A percentile compares a stretch with the other conserved stretches of the same genome.
Evolutionary conservation across 2,888 invertebrate species (phyloP).

Genomic region (Leptinotarsa tumamoca): DNA sequence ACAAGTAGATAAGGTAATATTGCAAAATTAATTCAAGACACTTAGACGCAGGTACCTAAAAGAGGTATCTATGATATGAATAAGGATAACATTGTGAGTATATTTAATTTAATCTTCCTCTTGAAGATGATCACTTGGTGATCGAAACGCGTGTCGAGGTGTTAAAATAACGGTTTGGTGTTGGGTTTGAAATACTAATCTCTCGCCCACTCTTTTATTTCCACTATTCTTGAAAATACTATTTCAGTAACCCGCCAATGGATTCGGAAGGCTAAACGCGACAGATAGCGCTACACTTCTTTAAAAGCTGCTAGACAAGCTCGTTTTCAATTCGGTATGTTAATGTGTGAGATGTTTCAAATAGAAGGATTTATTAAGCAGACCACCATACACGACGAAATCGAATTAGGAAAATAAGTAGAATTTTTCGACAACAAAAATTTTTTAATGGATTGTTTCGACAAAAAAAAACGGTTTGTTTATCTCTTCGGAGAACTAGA

Average conservation of each 20-base stretch:
- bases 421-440: constrained; percentile 40
- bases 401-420: constrained; percentile 44
- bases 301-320: constrained; percentile 43
- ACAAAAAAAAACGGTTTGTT: constrained; percentile 25
- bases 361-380: constrained; percentile 41
- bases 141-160: too few species aligned
- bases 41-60: too few species aligned
- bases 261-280: constrained; percentile 27
- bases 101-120: too few species aligned
- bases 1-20: too few species aligned
- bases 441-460: constrained; percentile 41
- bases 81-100: too few species aligned
- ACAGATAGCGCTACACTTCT: constrained; percentile 39
- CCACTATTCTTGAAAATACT: too few species aligned
- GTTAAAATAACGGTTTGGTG: too few species aligned
- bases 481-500: constrained; percentile 18
- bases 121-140: too few species aligned
- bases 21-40: too few species aligned
- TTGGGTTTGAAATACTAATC: too few species aligned
- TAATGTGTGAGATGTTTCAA: constrained; percentile 44
- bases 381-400: constrained; percentile 43
- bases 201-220: too few species aligned
- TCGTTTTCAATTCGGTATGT: constrained; percentile 39
- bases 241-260: not conserved
- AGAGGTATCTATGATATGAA: too few species aligned